Evolutionary conservation across 1,140 invertebrate genomes (phyloP).

Genomic region (Rhizoglyphus robini): DNA sequence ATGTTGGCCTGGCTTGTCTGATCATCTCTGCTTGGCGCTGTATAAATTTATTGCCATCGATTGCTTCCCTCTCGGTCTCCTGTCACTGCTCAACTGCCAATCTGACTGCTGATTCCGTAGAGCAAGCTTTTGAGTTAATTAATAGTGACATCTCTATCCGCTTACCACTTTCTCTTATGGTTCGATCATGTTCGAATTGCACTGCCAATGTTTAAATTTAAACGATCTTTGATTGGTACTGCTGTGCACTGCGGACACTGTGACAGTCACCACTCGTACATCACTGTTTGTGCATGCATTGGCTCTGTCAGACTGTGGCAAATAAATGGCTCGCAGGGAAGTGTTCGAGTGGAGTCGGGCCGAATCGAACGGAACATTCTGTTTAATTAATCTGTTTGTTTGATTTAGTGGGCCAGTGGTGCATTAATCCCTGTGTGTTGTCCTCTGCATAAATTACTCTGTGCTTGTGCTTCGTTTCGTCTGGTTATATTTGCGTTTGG

Average conservation of each 20-base stretch:
- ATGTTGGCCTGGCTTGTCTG: too few relatives aligned
- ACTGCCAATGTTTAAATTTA: too few relatives aligned
- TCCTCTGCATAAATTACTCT: background rate
- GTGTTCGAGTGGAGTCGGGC: background rate
- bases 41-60: too few relatives aligned
- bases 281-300: too few relatives aligned
- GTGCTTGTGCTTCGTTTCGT: background rate
- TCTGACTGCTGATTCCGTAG: too few relatives aligned
- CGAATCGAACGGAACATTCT: background rate
- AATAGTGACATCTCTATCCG: slow-evolving; percentile 3
- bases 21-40: too few relatives aligned
- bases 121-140: background rate
- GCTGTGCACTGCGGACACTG: too few relatives aligned
- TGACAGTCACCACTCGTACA: too few relatives aligned
- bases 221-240: too few relatives aligned
- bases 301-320: background rate
- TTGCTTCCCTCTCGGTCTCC: too few relatives aligned
- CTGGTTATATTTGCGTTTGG: background rate
- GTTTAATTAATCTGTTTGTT: slow-evolving; percentile 10
- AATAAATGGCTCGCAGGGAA: background rate
- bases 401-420: slow-evolving; percentile 1
- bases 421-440: slow-evolving; percentile 1
- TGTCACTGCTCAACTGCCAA: too few relatives aligned
- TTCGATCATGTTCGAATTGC: background rate
- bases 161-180: background rate